Evolutionary conservation across 2,797 vertebrate genomes (phyloP), one percentile per base, ranked within the genome.

Genomic region (Pseudotriccus pelzelni): DNA sequence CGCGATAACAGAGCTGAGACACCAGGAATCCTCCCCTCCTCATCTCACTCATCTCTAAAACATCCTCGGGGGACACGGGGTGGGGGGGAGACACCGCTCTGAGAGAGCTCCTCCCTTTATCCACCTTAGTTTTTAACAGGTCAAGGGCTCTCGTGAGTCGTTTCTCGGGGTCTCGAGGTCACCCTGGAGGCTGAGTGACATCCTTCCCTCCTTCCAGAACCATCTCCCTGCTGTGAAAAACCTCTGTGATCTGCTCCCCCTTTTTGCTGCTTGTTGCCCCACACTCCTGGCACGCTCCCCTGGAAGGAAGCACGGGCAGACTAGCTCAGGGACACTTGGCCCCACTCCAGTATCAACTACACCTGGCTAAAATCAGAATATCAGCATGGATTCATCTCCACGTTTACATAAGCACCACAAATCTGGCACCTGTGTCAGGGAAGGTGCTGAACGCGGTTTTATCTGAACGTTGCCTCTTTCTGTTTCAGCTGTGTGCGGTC

Each of bases 1-100:
- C 36, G 94, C 91, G 96, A 96, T 93, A 96, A 79, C 87, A 75
- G 93, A 47, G 41, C 72, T 59, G 91, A 94, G 91, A 88, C 69
- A 70, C 36, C 4, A 86, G 91, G 74, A 95, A 82, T 84, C 67
- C 91, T 93, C 93, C 93, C 94, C 94, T 89, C 88, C 92, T 85
- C 88, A 36, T 32, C 81, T 15, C 60, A 3, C 91, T 80, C 74
- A 64, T 44, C 93, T 78, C 69, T 18, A 2, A 37, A 84, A 22
- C 83, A 80, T 49, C 77, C n/a, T n/a, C n/a, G n/a, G n/a, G n/a
- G n/a, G n/a, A n/a, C n/a, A n/a, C n/a, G n/a, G n/a, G n/a, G n/a
- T n/a, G n/a, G n/a, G n/a, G n/a, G 84, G 88, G 70, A 94, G 92
- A 87, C 85, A 9, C 58, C 0, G 1, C 55, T 6, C 17, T 74